A percentile compares a stretch with the other conserved stretches of the same genome.
These are phyloP conservation scores for Coenobita brevimanus DNA, from an alignment of 1,140 invertebrate species.

Conservation along the genomic window DNA sequence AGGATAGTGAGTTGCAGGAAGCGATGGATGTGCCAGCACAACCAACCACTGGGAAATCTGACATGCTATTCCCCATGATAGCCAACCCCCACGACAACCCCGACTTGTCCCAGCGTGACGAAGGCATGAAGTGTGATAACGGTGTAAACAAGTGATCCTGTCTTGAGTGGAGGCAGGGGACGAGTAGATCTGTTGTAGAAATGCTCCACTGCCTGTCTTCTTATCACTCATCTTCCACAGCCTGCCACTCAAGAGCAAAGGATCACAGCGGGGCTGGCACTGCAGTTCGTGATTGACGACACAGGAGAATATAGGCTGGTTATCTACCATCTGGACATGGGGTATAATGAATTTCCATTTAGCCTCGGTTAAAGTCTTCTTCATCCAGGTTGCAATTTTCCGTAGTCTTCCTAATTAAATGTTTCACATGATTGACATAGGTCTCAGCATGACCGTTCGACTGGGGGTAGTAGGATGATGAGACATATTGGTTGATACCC, in stretches of 20 bases:
- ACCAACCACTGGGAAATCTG: slow-evolving; percentile 16
- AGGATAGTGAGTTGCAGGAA: slow-evolving; percentile 10
- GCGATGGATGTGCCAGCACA: slow-evolving; percentile 16
- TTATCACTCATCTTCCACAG: slow-evolving; percentile 5
- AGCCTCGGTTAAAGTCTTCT: slow-evolving; percentile 1
- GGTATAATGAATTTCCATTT: slow-evolving; percentile 10
- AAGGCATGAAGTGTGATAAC: neutral
- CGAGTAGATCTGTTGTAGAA: neutral
- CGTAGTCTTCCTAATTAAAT: slow-evolving; percentile 30
- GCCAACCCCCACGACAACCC: slow-evolving; percentile 27
- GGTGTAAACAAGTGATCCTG: too few species aligned
- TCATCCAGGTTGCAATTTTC: slow-evolving; percentile 9
- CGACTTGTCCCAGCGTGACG: neutral
- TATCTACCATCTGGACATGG: slow-evolving; percentile 28
- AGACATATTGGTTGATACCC: neutral
- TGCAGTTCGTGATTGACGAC: neutral
- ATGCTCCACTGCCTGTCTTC: neutral
- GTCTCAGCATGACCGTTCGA: slow-evolving; percentile 23
- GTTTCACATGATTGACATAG: slow-evolving; percentile 27
- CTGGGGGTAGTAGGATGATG: slow-evolving; percentile 2
- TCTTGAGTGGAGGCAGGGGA: neutral
- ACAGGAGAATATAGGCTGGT: slow-evolving; percentile 21
- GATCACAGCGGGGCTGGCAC: slow-evolving; percentile 28
- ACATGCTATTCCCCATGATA: neutral
- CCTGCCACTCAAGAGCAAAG: slow-evolving; percentile 28